Evolutionary conservation across 2,888 invertebrate species (phyloP).

Genomic region (Anarsia innoxiella): DNA sequence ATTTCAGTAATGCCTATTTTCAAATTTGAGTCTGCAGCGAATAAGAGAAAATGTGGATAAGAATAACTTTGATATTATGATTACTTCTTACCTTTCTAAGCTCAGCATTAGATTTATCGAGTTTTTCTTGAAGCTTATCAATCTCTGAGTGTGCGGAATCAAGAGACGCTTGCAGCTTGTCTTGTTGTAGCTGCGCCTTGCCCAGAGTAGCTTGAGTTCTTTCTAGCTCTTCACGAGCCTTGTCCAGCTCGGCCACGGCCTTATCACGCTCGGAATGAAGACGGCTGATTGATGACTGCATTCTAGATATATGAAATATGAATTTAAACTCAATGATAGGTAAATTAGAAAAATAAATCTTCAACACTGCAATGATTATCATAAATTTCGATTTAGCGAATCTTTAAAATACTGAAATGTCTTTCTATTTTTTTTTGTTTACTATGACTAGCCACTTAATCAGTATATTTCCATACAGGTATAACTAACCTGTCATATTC

Average conservation of each 20-base stretch:
- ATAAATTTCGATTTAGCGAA: too few species aligned
- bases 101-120: constrained; percentile 89
- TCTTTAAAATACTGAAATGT: too few species aligned
- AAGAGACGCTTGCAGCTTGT: constrained; percentile 90
- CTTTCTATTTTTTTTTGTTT: too few species aligned
- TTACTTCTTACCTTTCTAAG: constrained; percentile 88
- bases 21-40: too few species aligned
- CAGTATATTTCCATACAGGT: too few species aligned
- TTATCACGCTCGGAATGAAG: constrained; percentile 92
- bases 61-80: too few species aligned
- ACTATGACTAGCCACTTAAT: too few species aligned
- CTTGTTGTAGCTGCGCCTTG: constrained; percentile 93
- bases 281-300: constrained; percentile 87
- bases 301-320: constrained; percentile 44
- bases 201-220: constrained; percentile 91
- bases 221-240: constrained; percentile 90
- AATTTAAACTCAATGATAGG: neutral
- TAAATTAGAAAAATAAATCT: neutral
- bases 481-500: constrained; percentile 87
- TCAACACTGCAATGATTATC: neutral
- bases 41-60: too few species aligned
- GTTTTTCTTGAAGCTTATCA: constrained; percentile 90
- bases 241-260: constrained; percentile 88
- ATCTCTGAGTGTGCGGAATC: constrained; percentile 94
- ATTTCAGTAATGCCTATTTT: too few species aligned